Evolutionary conservation across 2,888 invertebrate species (phyloP), one percentile per base, ranked within the genome.

Genomic region (Lordiphosa andalusiaca): DNA sequence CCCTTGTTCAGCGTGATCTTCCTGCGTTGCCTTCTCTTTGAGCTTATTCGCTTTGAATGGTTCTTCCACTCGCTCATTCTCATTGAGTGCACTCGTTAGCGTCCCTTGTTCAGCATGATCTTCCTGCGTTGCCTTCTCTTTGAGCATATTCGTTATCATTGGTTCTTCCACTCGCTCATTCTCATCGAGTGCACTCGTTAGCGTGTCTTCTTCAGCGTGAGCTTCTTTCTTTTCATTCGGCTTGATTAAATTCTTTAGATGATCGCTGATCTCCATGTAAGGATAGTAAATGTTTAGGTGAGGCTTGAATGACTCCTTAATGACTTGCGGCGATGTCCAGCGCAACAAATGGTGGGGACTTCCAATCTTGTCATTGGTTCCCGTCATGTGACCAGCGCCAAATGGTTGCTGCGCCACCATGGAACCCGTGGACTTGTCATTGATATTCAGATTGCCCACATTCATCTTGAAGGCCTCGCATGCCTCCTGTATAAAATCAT

Each of bases 341-440:
- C 96, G 93, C 82, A 97, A 91, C 25, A 96, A 92, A 86, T 98
- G 98, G 87, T 94, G 95, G 0, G 98, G 98, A 10, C 98, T 97
- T 5, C 99, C 99, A 3, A 99, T 97, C 90, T 99, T 99, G 90
- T 99, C 99, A 87, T 99, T 99, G 40, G 99, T 99, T 92, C 96
- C 98, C 52, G 98, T 98, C 91, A 96, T 93, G 80, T 98, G 92
- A 2, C 96, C 94, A 36, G 98, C 99, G 41, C 99, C 99, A 88
- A 99, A 99, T 0, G 99, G 99, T 88, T 99, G 99, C 88, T 99
- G 99, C 0, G 96, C 98, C 4, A 99, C 98, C 30, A 98, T 95
- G 10, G 98, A 96, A 0, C 99, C 99, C 0, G 99, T 99, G 0
- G 96, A 98, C 89, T 99, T 98, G 89, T 99, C 98, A 85, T 99